These are phyloP conservation scores for Chelmon rostratus DNA, from an alignment of 2,797 vertebrate genomes.

Conservation along the genomic window DNA sequence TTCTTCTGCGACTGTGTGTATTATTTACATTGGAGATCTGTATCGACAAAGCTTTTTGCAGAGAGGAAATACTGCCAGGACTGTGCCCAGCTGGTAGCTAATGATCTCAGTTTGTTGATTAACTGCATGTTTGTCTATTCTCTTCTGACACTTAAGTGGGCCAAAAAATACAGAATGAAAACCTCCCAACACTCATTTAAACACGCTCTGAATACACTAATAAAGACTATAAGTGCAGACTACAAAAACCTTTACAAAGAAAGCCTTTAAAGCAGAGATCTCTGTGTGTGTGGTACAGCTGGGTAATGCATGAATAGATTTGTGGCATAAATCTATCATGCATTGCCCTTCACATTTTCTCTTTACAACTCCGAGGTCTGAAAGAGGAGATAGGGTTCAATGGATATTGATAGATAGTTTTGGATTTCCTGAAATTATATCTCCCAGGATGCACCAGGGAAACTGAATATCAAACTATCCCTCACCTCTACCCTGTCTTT, in stretches of 20 bases:
- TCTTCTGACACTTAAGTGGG: slow-evolving; percentile 69
- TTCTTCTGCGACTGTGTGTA: slow-evolving; percentile 62
- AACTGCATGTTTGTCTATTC: slow-evolving; percentile 76
- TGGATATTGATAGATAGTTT: slow-evolving; percentile 82
- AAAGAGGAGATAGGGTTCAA: slow-evolving; percentile 69
- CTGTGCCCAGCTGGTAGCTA: slow-evolving; percentile 77
- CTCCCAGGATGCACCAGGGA: slow-evolving; percentile 80
- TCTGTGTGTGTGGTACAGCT: slow-evolving; percentile 35
- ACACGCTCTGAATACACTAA: slow-evolving; percentile 49
- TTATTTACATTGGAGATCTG: slow-evolving; percentile 71
- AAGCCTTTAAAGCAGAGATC: slow-evolving; percentile 39
- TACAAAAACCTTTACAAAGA: slow-evolving; percentile 30
- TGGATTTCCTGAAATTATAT: slow-evolving; percentile 81
- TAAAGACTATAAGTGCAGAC: slow-evolving; percentile 29
- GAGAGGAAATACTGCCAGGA: slow-evolving; percentile 68
- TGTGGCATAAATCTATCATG: slow-evolving; percentile 53
- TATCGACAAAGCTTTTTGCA: slow-evolving; percentile 70
- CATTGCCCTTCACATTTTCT: slow-evolving; percentile 71
- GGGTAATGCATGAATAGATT: slow-evolving; percentile 39
- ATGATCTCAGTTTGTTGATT: slow-evolving; percentile 79
- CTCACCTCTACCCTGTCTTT: slow-evolving; percentile 55
- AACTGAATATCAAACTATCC: slow-evolving; percentile 76
- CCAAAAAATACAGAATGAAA: slow-evolving; percentile 69
- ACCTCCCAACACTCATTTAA: slow-evolving; percentile 39
- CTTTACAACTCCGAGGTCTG: slow-evolving; percentile 67